A percentile compares a stretch with the other conserved stretches of the same genome.
Conservation (phyloP, 2,797 vertebrate species). For the Florisuga fusca region DNA sequence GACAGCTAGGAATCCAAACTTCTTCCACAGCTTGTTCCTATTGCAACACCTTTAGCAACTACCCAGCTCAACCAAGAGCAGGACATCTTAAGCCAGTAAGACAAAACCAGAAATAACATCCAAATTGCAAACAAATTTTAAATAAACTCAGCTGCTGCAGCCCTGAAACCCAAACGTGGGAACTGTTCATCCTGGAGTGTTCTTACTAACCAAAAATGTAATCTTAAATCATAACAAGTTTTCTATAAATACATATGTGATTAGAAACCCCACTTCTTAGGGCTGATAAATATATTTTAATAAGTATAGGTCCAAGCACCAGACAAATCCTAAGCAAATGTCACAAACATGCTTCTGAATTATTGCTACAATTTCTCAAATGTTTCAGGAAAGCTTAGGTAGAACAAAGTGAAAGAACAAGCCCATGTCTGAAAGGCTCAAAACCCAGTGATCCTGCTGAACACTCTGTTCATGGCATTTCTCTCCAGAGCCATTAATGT, state of each 20-base stretch:
- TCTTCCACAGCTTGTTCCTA: neutral
- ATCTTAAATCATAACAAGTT: neutral
- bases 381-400: neutral
- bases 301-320: neutral
- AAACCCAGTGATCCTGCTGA: neutral
- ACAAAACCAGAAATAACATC: neutral
- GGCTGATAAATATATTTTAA: neutral
- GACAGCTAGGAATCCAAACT: neutral
- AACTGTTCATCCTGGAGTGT: neutral
- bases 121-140: neutral
- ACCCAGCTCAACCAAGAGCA: neutral
- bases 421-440: neutral
- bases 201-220: neutral
- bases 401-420: neutral
- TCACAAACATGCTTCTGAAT: neutral
- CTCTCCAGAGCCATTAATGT: rapidly evolving
- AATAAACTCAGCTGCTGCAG: neutral
- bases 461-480: neutral
- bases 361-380: neutral
- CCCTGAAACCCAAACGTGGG: neutral
- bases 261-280: neutral
- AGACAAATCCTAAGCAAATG: neutral
- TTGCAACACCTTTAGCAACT: neutral
- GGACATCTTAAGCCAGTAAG: neutral
- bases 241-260: neutral